Conservation (phyloP, 1,140 invertebrate genomes). For the Cardiocondyla obscurior region DNA sequence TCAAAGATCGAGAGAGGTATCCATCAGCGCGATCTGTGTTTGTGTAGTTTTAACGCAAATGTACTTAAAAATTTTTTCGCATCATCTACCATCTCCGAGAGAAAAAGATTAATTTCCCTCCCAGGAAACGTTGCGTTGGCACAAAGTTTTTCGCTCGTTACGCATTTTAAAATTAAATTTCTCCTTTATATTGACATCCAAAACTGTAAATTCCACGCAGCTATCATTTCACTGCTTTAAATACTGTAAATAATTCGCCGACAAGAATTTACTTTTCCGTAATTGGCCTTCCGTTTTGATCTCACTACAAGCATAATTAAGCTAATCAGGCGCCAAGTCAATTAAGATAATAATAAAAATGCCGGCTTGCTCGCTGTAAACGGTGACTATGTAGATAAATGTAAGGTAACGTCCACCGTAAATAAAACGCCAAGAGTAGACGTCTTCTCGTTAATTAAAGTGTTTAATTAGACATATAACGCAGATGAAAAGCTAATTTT, state of each 20-base stretch:
- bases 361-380: not conserved
- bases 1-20: slow-evolving; percentile 25
- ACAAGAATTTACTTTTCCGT: not conserved
- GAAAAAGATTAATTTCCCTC: slow-evolving; percentile 13
- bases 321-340: not conserved
- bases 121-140: not conserved
- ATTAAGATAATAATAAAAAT: not conserved
- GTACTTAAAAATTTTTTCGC: slow-evolving; percentile 28
- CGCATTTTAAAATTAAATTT: slow-evolving; percentile 19
- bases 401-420: not conserved
- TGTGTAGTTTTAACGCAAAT: slow-evolving; percentile 35
- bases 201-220: slow-evolving; percentile 27
- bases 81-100: not conserved
- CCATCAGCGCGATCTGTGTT: slow-evolving; percentile 4
- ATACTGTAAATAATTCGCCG: not conserved
- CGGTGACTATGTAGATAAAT: not conserved
- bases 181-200: not conserved
- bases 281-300: not conserved
- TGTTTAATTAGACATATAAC: slow-evolving; percentile 2
- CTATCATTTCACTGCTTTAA: slow-evolving; percentile 12
- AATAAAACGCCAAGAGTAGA: not conserved
- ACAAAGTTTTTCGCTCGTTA: slow-evolving; percentile 1
- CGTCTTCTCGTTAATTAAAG: not conserved
- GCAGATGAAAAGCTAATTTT: not conserved
- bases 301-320: slow-evolving; percentile 9